phyloP scores from a whole-genome alignment of 2,888 invertebrate genomes.

The Troglohyphantes excavatus region DNA sequence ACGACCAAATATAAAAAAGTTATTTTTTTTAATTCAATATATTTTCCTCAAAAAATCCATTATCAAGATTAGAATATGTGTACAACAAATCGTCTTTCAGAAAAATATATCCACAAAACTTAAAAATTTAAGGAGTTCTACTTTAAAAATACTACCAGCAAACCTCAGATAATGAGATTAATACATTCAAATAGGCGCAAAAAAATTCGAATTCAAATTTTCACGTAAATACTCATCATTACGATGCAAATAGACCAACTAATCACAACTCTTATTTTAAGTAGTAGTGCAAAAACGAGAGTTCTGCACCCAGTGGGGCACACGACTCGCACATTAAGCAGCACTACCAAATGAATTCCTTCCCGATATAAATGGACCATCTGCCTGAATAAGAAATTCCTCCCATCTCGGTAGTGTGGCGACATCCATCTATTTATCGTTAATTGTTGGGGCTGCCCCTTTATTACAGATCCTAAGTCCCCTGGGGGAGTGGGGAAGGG shows the following conservation, averaged over 20 bases:
- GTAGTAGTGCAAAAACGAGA: not conserved
- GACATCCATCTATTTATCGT: slow-evolving; percentile 55
- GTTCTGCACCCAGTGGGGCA: not conserved
- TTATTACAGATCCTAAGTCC: not conserved
- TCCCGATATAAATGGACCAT: not conserved
- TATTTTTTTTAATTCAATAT: no score
- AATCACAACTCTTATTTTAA: not conserved
- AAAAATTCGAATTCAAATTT: no score
- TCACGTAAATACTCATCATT: no score
- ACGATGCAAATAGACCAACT: not conserved
- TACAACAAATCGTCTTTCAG: no score
- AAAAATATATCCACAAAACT: no score
- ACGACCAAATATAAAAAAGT: no score
- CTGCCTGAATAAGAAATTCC: slow-evolving; percentile 31
- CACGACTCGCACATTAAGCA: not conserved
- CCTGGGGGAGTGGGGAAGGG: slow-evolving; percentile 38
- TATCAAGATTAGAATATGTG: no score
- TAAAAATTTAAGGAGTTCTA: no score
- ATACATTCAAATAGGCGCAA: no score
- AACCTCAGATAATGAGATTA: no score
- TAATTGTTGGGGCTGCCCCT: slow-evolving; percentile 66
- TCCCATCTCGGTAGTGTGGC: slow-evolving; percentile 13
- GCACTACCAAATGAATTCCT: not conserved
- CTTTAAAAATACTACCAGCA: no score
- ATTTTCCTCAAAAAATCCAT: no score